phyloP scores from a whole-genome alignment of 53 echinoderm and acorn worm genomes.

The Luidia sarsii region DNA sequence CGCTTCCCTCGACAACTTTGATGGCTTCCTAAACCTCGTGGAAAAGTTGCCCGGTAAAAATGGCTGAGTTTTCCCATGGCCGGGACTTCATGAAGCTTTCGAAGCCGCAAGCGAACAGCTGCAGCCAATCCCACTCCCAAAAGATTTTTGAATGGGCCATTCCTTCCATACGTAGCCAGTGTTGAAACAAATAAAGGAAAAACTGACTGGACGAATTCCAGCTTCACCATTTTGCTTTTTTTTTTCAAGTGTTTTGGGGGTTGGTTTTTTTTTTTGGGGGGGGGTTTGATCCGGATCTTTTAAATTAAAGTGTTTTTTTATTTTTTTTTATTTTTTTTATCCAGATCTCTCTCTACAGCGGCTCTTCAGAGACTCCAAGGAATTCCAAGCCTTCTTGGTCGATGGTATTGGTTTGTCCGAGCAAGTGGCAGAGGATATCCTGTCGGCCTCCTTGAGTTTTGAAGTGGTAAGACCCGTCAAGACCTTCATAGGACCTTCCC shows the following conservation, averaged over 20 bases:
- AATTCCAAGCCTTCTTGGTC: slow-evolving; percentile 51
- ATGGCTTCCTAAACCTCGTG: slow-evolving; percentile 26
- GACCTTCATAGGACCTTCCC: no score
- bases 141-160: no score
- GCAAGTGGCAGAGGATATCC: slow-evolving; percentile 49
- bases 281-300: no score
- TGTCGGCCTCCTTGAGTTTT: slow-evolving; percentile 51
- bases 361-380: slow-evolving; percentile 44
- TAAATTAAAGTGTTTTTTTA: neutral
- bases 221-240: neutral
- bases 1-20: slow-evolving; percentile 28
- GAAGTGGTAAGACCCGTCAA: no score
- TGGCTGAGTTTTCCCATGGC: no score
- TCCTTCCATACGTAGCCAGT: no score
- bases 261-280: neutral
- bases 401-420: slow-evolving; percentile 22
- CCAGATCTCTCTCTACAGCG: slow-evolving; percentile 66
- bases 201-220: no score
- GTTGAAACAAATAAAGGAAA: no score
- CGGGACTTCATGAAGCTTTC: no score
- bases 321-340: neutral
- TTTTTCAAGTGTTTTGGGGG: neutral
- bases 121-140: no score
- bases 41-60: slow-evolving; percentile 37
- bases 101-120: no score